Evolutionary conservation across 2,113 vertebrate genomes (phyloP), one percentile per base, ranked within the genome.

Genomic region (Tragelaphus scriptus): DNA sequence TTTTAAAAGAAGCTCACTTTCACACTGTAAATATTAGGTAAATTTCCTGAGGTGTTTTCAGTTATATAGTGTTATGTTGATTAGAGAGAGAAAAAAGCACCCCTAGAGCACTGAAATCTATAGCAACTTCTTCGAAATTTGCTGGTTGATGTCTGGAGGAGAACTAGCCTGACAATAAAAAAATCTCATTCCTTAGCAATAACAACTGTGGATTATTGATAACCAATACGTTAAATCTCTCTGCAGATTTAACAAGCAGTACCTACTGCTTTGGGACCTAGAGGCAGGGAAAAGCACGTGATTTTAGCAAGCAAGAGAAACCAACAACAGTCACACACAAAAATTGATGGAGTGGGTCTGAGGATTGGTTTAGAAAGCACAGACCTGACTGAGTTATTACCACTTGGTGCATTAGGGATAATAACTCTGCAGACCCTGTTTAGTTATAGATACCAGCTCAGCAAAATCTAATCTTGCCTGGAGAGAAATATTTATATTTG

Each of bases 171-270:
- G 63, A 97, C 88, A 94, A 93, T 98, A 77, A 93, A 91, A 97
- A 96, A 96, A 88, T 26, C 58, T 97, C 94, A 95, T 97, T 97
- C 82, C 80, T 97, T 96, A 94, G 95, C 85, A 98, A 93, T 97
- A 98, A 95, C 82, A 97, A 79, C 93, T 94, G 92, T 68, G 40
- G 21, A 44, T 36, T 97, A 98, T 97, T 97, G 97, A 97, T 97
- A 97, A 98, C 86, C 91, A 97, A 98, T 98, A 91, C 16, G 84
- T 95, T 96, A 97, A 97, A 97, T 94, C 96, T 96, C 89, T 82
- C 97, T 88, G 40, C 79, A 96, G 93, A 97, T 89, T 95, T 97
- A 97, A 96, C 93, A 91, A 97, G 94, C 40, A 93, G 47, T 55
- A 65, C 36, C 91, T 93, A 96, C 55, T 95, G 85, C 92, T 98